Conservation (phyloP, 2,113 vertebrate species). For the Scytalopus superciliaris region DNA sequence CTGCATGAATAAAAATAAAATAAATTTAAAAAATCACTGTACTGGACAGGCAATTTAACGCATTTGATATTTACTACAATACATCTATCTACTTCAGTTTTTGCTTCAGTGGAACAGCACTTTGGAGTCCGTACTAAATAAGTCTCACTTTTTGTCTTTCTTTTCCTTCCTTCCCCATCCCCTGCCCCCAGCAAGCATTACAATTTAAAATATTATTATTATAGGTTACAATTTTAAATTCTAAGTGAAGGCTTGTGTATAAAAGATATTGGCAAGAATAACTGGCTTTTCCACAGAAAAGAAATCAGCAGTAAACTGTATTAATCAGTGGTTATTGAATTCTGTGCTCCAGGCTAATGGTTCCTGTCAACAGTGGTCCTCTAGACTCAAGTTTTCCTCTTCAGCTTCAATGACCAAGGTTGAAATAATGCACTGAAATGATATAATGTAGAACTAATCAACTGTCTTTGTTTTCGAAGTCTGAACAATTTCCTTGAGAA, state of each 20-base stretch:
- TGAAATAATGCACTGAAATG: slow-evolving; percentile 62
- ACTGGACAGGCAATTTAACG: not conserved
- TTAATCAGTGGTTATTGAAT: slow-evolving; percentile 76
- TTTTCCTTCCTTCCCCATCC: not conserved
- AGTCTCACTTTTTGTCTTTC: not conserved
- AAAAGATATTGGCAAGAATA: slow-evolving; percentile 60
- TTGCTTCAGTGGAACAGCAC: slow-evolving; percentile 31
- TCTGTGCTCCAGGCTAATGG: slow-evolving; percentile 52
- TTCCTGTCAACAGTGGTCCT: slow-evolving; percentile 58
- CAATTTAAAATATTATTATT: slow-evolving; percentile 22
- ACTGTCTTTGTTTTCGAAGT: slow-evolving; percentile 9
- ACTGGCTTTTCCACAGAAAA: slow-evolving; percentile 65
- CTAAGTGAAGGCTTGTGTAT: slow-evolving; percentile 43
- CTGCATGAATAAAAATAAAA: not conserved
- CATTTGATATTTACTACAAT: not conserved
- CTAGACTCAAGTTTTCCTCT: slow-evolving; percentile 60
- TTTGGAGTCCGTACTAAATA: slow-evolving; percentile 33
- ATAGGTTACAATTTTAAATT: slow-evolving; percentile 21
- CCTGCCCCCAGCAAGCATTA: not conserved
- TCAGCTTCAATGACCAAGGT: slow-evolving; percentile 68
- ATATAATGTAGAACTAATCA: slow-evolving; percentile 60
- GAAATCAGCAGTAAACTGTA: slow-evolving; percentile 66
- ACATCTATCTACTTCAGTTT: not conserved
- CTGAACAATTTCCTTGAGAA: slow-evolving; percentile 25
- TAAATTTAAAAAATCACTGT: not conserved